phyloP scores from a whole-genome alignment of 2,113 vertebrate species.

The Ceyx melanurus region DNA sequence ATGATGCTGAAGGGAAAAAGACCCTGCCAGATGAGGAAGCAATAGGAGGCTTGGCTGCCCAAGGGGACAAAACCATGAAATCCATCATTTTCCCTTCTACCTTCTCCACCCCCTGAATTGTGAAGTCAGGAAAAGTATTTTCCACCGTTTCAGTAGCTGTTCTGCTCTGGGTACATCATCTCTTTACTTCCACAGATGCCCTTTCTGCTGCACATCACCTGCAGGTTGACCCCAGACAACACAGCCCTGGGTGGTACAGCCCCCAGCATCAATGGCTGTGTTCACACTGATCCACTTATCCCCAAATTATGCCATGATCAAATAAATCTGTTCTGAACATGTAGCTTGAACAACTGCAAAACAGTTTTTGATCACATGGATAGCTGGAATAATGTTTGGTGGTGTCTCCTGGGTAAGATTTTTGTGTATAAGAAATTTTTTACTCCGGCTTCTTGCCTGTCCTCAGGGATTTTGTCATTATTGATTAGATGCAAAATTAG shows the following conservation, averaged over 20 bases:
- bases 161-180: neutral
- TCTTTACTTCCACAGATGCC: no score
- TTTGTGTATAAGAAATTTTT: neutral
- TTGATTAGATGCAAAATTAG: conserved; percentile 39
- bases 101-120: neutral
- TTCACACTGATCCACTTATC: neutral
- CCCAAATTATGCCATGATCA: neutral
- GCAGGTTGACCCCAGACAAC: neutral
- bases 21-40: neutral
- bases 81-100: neutral
- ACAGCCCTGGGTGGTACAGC: fast-evolving
- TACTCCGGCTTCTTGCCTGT: neutral
- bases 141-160: neutral
- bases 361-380: neutral
- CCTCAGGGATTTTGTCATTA: neutral
- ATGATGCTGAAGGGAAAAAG: neutral
- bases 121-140: neutral
- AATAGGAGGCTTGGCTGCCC: neutral
- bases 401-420: neutral
- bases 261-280: fast-evolving
- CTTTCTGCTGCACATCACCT: neutral
- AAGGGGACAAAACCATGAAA: neutral
- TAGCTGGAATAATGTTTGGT: no score
- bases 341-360: neutral
- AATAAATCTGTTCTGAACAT: neutral